Evolutionary conservation across 1,140 invertebrate genomes (phyloP), one percentile per base, ranked within the genome.

Genomic region (Argopecten irradians): DNA sequence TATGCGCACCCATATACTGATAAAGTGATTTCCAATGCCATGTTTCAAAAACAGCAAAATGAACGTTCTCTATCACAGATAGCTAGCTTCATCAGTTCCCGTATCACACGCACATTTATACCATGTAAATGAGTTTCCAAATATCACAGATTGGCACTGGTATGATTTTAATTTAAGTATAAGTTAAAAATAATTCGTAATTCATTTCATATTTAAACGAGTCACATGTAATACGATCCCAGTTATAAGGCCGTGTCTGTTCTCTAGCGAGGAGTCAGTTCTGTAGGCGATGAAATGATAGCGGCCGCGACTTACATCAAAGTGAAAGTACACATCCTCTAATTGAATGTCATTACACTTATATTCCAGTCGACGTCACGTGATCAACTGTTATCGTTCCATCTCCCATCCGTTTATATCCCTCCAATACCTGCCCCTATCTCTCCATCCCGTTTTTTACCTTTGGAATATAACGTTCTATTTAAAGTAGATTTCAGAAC

Each of bases 141-240:
- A 71, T 71, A 0, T 8, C 55, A 55, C 3, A 28, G 55, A 71
- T 71, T 28, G 55, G 22, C n/a, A 22, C 8, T 22, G 22, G 22
- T 71, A 71, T 28, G 55, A 71, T 71, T 71, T 71, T 71, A 71
- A 71, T 71, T 71, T 71, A n/a, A 71, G 55, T 71, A 71, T 28
- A 71, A 28, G 55, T 71, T 71, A 71, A n/a, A 71, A 71, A 71
- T 71, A 71, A 71, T 71, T 28, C n/a, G 55, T 71, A 28, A 71
- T 71, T 71, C 55, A 71, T 71, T 71, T 71, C 55, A 71, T 71
- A 71, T 71, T 71, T 71, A 71, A 71, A 71, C 55, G 55, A 71
- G 55, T 71, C 28, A 28, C 55, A 71, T 1, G 55, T 71, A 71
- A 71, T n/a, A 28, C 22, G 14, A 71, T 71, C 14, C 22, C 8